Evolutionary conservation across 1,140 invertebrate species (phyloP).

Genomic region (Leptoteleia sp.): DNA sequence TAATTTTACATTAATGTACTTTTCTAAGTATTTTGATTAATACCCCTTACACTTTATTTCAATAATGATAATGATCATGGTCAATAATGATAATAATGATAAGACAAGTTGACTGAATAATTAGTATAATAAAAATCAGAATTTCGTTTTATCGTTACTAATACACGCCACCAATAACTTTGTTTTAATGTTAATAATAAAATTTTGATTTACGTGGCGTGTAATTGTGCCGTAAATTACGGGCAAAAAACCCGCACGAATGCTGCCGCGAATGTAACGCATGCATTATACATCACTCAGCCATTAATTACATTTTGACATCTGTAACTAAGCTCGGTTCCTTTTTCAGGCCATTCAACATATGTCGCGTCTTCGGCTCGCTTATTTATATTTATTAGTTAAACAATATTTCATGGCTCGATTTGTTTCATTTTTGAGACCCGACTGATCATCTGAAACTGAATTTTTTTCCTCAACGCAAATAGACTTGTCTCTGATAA

Average conservation of each 20-base stretch:
- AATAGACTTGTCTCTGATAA: neutral
- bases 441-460: no score
- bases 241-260: slow-evolving; percentile 2
- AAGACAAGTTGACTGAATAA: no score
- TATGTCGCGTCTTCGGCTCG: slow-evolving; percentile 1
- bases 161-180: neutral
- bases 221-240: slow-evolving; percentile 27
- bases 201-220: slow-evolving; percentile 6
- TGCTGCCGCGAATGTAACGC: slow-evolving; percentile 1
- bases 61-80: no score
- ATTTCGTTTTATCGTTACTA: neutral
- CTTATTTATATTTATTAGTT: neutral
- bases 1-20: no score
- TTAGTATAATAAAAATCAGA: no score
- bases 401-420: neutral
- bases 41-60: no score
- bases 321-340: slow-evolving; percentile 28
- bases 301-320: slow-evolving; percentile 50
- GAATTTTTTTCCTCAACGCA: no score
- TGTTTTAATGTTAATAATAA: no score
- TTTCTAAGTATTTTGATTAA: no score
- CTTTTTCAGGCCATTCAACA: slow-evolving; percentile 3
- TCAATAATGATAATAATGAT: no score
- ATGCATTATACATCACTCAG: slow-evolving; percentile 30
- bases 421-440: no score